Evolutionary conservation across 2,113 vertebrate genomes (phyloP).

Genomic region (Micronisus gabar): DNA sequence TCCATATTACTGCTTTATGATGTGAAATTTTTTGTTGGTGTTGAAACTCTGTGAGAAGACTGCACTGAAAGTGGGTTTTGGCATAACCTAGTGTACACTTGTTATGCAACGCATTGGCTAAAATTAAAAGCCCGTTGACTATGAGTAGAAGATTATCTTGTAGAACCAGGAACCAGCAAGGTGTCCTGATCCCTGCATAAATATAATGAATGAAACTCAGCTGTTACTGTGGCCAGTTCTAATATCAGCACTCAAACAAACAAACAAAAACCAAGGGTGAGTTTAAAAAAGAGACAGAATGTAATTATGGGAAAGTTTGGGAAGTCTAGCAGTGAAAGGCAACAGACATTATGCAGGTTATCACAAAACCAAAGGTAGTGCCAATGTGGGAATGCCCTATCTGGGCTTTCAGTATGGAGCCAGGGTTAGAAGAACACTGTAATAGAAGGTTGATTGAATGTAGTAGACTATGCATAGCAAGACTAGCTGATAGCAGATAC

Average conservation of each 20-base stretch:
- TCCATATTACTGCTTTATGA: not conserved
- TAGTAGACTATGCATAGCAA: not conserved
- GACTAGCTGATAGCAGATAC: not conserved
- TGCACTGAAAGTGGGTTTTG: not conserved
- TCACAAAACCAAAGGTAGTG: not conserved
- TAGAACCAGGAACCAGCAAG: not conserved
- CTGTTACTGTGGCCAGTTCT: not conserved
- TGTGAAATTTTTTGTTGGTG: not conserved
- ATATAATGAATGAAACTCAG: not conserved
- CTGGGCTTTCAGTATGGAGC: not conserved
- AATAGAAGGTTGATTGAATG: not conserved
- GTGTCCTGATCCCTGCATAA: not conserved
- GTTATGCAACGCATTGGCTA: not conserved
- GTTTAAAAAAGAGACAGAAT: not conserved
- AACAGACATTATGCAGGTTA: not conserved
- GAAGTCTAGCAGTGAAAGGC: not conserved
- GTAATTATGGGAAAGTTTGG: not conserved
- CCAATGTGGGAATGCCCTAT: not conserved
- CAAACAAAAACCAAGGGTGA: not conserved
- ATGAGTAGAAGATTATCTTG: not conserved
- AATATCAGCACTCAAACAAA: not conserved
- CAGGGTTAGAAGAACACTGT: rapidly evolving
- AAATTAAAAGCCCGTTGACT: not conserved
- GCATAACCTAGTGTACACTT: not conserved
- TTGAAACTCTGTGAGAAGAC: not conserved